Conservation (phyloP, 2,797 vertebrate species). For the Cossypha polioptera region DNA sequence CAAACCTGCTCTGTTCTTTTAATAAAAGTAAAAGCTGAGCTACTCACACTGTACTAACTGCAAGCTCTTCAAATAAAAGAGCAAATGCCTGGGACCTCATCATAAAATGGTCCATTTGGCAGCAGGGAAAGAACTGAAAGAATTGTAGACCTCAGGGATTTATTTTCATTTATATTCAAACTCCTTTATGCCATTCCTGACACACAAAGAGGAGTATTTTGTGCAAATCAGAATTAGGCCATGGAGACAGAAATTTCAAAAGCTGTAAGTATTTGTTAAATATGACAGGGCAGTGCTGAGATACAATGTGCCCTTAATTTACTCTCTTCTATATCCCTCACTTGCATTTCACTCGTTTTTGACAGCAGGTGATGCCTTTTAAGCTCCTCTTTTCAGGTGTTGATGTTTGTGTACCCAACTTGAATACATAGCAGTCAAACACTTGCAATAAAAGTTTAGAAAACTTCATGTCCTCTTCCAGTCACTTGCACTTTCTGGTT, state of each 20-base stretch:
- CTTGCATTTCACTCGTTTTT: neutral
- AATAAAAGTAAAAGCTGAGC: neutral
- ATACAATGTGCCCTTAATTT: neutral
- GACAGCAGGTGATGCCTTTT: neutral
- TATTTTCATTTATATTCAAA: conserved; percentile 1
- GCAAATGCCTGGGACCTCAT: neutral
- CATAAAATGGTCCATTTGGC: conserved; percentile 33
- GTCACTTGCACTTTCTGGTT: neutral
- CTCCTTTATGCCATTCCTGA: neutral
- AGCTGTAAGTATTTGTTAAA: neutral
- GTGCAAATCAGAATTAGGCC: neutral
- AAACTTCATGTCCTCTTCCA: neutral
- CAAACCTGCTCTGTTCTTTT: neutral
- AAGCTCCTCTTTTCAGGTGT: neutral
- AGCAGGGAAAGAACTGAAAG: neutral
- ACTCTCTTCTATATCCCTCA: neutral
- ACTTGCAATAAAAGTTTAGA: neutral
- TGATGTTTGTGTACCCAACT: neutral
- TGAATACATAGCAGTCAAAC: fast-evolving
- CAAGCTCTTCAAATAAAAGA: neutral
- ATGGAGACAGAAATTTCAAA: neutral
- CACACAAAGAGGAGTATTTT: neutral
- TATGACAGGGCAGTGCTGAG: neutral
- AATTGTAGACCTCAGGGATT: neutral
- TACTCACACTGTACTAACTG: neutral